Base-by-base conservation (phyloP, 2,113 vertebrate genomes). In the Campylorhamphus procurvoides region DNA sequence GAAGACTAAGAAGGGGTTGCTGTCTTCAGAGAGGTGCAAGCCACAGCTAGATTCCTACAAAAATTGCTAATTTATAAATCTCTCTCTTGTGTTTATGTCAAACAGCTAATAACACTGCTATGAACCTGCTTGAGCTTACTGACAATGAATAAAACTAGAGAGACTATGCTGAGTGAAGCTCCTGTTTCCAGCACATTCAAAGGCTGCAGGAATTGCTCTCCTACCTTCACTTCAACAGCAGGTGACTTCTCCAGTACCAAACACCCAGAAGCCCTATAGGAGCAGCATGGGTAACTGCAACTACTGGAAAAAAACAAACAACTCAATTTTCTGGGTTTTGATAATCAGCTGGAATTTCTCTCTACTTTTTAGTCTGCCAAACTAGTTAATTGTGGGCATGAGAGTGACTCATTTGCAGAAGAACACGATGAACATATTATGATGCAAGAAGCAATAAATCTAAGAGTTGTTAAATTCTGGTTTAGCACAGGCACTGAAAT, bases 31-130 rank as follows among this genome's bases (percentile, higher is more conserved):
- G 33, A 52, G 37, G 23, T 8, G 3, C 37, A 83, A 88, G 44
- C 50, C 74, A 83, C 37, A 77, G 63, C 44, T 42, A n/a, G 33
- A 44, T 46, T 89, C 44, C 77, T 58, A 91, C 37, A 90, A 14
- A 83, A 93, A 94, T 10, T 78, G 49, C 56, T 75, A 83, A 60
- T 92, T 97, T 91, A 79, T 53, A 87, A 68, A 90, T 35, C 7
- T 40, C 18, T 80, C 46, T 85, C 53, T 46, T 22, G 2, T 77
- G n/a, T 68, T 90, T 69, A 84, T 35, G 42, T 23, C 77, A 82
- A 82, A 80, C 39, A 90, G 47, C 8, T 79, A 67, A 9, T 44
- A 94, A 71, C 0, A 0, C 22, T 60, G 23, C 47, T 79, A n/a
- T 92, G 69, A 94, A 92, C 23, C 31, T 85, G 46, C 37, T 22